Conservation (phyloP, 2,888 invertebrate genomes). For the Colostygia pectinataria region DNA sequence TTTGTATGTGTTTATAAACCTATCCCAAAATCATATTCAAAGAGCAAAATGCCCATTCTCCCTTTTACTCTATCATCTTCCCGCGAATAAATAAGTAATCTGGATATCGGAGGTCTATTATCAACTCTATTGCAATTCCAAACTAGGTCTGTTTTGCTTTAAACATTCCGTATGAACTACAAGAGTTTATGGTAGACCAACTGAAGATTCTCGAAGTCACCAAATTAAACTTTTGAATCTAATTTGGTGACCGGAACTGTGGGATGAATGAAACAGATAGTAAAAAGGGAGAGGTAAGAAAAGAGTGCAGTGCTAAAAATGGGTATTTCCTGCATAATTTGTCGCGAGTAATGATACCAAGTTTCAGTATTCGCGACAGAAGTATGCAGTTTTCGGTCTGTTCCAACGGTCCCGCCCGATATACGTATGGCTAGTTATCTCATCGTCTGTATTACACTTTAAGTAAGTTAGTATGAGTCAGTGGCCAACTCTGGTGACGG, state of each 20-base stretch:
- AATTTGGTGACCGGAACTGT: not conserved
- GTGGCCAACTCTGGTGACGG: no score
- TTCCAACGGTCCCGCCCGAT: conserved; percentile 4
- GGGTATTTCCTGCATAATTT: conserved; percentile 1
- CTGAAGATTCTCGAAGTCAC: no score
- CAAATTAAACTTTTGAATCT: not conserved
- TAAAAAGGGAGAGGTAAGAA: conserved; percentile 15
- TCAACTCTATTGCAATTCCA: no score
- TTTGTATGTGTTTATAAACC: conserved; percentile 19
- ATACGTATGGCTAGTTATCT: no score
- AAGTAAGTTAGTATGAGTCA: no score
- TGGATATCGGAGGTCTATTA: not conserved
- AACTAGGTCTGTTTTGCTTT: no score
- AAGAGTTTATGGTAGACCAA: no score
- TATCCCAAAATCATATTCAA: conserved; percentile 12
- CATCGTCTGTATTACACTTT: no score
- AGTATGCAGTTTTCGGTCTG: conserved; percentile 1
- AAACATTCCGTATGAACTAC: no score
- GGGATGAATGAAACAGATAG: conserved; percentile 15
- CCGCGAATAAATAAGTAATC: conserved; percentile 1
- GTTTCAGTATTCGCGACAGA: conserved; percentile 8
- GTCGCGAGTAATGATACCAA: conserved; percentile 4
- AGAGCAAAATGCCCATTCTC: conserved; percentile 7
- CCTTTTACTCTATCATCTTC: conserved; percentile 20
- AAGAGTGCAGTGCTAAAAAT: conserved; percentile 21